These are phyloP conservation scores for Pantherophis vulpinus DNA, from an alignment of 2,797 vertebrate species.

Conservation along the genomic window DNA sequence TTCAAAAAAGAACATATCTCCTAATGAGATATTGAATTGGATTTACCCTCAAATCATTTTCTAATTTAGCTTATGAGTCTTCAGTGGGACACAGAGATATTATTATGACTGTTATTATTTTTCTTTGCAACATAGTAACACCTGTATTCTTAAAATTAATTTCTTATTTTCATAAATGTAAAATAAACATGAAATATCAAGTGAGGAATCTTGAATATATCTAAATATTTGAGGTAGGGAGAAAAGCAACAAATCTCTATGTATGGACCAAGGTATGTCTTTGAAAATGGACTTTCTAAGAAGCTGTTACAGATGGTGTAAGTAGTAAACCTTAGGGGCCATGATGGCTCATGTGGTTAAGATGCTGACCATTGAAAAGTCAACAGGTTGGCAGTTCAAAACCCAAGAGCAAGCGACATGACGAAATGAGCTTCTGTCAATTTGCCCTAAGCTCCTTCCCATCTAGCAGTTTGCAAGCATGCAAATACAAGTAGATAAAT, in stretches of 20 bases:
- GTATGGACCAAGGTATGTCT: not conserved
- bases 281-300: not conserved
- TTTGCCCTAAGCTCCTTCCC: not conserved
- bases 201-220: not conserved
- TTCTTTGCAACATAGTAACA: not conserved
- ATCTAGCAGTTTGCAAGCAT: not conserved
- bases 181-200: not conserved
- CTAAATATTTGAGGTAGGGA: not conserved
- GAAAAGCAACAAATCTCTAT: not conserved
- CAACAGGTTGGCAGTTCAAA: not conserved
- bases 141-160: not conserved
- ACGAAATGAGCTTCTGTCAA: not conserved
- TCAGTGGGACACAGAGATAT: not conserved
- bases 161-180: not conserved
- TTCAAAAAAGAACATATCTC: not conserved
- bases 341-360: not conserved
- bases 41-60: not conserved
- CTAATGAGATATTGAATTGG: not conserved
- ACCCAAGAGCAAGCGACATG: not conserved
- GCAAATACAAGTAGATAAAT: not conserved
- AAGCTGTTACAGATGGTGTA: not conserved
- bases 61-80: not conserved
- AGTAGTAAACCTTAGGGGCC: not conserved
- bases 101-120: not conserved
- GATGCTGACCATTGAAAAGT: not conserved